Evolutionary conservation across 2,797 vertebrate species (phyloP).

Genomic region (Pseudochirops cupreus): DNA sequence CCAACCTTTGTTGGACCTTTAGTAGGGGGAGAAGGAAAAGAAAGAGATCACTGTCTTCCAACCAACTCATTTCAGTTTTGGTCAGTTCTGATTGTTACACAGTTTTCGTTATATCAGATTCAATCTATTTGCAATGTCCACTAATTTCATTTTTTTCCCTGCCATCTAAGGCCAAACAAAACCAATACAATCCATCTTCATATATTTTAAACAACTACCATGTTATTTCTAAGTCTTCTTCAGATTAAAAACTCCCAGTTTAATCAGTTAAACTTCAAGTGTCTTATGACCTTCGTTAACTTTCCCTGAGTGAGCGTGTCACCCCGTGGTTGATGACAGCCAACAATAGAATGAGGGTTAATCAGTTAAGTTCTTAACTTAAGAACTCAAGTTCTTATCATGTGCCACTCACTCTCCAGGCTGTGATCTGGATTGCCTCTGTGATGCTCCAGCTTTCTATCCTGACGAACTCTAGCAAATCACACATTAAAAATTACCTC

Average conservation of each 20-base stretch:
- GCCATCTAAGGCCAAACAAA: neutral
- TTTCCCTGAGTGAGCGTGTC: neutral
- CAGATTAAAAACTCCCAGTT: neutral
- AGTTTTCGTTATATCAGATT: neutral
- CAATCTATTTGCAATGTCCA: neutral
- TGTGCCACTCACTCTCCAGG: neutral
- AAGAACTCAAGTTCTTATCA: neutral
- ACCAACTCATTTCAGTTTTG: neutral
- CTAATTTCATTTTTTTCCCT: neutral
- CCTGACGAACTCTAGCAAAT: too few relatives aligned
- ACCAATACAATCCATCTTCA: neutral
- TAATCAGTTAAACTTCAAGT: neutral
- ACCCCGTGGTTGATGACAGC: neutral
- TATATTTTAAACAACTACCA: neutral
- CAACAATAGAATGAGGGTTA: neutral
- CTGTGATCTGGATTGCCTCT: too few relatives aligned
- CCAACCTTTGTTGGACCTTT: neutral
- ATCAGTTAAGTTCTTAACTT: neutral
- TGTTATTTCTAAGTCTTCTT: neutral
- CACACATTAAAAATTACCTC: too few relatives aligned
- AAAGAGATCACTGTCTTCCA: neutral
- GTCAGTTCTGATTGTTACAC: neutral
- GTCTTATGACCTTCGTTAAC: neutral
- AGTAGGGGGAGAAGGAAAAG: neutral
- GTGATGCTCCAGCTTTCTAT: too few relatives aligned